Evolutionary conservation across 2,113 vertebrate genomes (phyloP), one percentile per base, ranked within the genome.

Genomic region (Microtus ochrogaster): DNA sequence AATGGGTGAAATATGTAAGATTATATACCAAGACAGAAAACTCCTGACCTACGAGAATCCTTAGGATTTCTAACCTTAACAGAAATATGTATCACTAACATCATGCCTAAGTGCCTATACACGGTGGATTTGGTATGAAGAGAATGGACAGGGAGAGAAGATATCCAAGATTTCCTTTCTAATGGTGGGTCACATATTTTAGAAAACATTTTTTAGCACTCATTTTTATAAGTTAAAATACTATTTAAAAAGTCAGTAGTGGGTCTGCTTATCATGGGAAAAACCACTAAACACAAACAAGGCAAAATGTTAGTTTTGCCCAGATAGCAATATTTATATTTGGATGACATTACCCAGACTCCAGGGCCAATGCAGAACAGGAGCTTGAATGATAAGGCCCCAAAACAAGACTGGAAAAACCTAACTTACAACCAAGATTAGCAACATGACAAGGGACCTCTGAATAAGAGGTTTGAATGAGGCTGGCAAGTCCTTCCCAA

Each of bases 281-380:
- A 89, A 86, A 44, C 7, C 26, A 81, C 41, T 79, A 89, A 91
- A 65, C 26, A 74, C 55, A 5, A 95, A 76, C 21, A 76, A 73
- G n/a, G 5, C 24, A 58, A 94, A 93, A 49, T 94, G 6, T 9
- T 52, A 78, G 66, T 79, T 93, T 97, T 83, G 82, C 78, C 33
- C 49, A 68, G 91, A 87, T 36, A 92, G 10, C 19, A 84, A 36
- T 83, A 96, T 91, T 85, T 97, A 83, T 4, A 87, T 92, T 83
- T 92, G 58, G 4, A 81, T 82, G 4, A 73, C 87, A 81, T 85
- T 95, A 65, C 7, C 9, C 16, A 83, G 66, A 95, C 4, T 85
- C 41, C 39, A 70, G 72, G 39, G 13, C 26, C 21, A 92, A 11
- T 63, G 70, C 41, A 81, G 68, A 92, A 4, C 74, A 39, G 1